Percentiles rank a stretch among this genome's conserved stretches.
Conservation (phyloP, 2,113 vertebrate species). For the Centrocercus urophasianus region DNA sequence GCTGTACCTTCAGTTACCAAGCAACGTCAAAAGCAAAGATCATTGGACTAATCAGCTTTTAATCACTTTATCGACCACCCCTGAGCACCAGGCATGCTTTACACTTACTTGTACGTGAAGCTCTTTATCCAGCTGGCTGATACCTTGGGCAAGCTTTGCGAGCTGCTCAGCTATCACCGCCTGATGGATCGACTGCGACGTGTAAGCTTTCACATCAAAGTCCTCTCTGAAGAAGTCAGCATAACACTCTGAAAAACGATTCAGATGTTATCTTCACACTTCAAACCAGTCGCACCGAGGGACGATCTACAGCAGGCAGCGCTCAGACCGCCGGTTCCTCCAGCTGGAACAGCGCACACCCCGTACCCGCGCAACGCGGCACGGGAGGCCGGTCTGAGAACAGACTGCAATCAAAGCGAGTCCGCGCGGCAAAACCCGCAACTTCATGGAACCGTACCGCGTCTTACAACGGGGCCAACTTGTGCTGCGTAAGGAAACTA, state of each 20-base stretch:
- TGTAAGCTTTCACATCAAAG: conserved; percentile 95
- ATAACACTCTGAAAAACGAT: conserved; percentile 86
- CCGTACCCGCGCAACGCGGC: rapidly evolving
- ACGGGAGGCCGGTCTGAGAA: rapidly evolving
- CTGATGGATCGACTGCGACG: conserved; percentile 94
- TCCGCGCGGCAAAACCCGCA: neutral
- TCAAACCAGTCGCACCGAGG: neutral
- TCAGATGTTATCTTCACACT: neutral
- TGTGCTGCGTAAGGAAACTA: neutral
- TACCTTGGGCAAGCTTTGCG: conserved; percentile 94
- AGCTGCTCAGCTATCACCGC: conserved; percentile 95
- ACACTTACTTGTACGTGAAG: conserved; percentile 91
- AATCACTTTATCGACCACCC: neutral
- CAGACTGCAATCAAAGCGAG: neutral
- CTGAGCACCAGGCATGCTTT: neutral
- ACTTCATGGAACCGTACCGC: rapidly evolving
- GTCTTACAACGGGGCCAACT: rapidly evolving
- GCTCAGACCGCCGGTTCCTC: neutral
- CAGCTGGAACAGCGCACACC: rapidly evolving
- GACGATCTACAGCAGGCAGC: neutral
- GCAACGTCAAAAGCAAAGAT: neutral
- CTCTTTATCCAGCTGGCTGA: conserved; percentile 97
- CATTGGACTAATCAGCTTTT: neutral
- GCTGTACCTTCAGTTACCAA: neutral
- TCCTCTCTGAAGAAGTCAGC: conserved; percentile 88